Conservation (phyloP, 2,888 invertebrate species). For the Tipula vernalis region DNA sequence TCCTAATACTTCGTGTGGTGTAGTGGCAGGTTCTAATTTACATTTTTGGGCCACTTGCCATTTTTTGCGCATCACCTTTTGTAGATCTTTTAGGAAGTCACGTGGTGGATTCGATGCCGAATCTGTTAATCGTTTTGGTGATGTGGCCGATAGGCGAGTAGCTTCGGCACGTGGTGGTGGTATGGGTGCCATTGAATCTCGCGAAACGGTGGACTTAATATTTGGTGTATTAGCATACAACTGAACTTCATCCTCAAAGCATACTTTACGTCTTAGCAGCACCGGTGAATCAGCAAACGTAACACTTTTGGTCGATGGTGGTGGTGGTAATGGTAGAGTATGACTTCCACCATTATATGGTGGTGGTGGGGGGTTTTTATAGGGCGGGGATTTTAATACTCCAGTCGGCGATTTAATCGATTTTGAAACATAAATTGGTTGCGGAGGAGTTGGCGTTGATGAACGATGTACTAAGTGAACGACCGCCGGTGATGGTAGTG, state of each 20-base stretch:
- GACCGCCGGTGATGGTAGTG: neutral
- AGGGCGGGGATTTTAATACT: slow-evolving; percentile 30
- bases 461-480: neutral
- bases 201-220: slow-evolving; percentile 20
- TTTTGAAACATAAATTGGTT: slow-evolving; percentile 16
- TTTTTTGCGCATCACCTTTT: slow-evolving; percentile 85
- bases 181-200: slow-evolving; percentile 35
- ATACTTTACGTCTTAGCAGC: slow-evolving; percentile 34
- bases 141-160: slow-evolving; percentile 56
- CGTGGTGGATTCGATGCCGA: slow-evolving; percentile 61
- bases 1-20: slow-evolving; percentile 82
- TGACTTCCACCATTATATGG: slow-evolving; percentile 25
- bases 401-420: slow-evolving; percentile 21
- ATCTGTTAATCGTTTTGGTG: slow-evolving; percentile 63
- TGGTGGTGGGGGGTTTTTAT: slow-evolving; percentile 30
- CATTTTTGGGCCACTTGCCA: slow-evolving; percentile 91
- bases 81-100: slow-evolving; percentile 77
- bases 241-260: slow-evolving; percentile 30
- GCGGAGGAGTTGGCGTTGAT: neutral
- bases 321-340: slow-evolving; percentile 14
- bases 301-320: slow-evolving; percentile 27
- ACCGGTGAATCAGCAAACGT: slow-evolving; percentile 36
- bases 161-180: slow-evolving; percentile 67
- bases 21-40: slow-evolving; percentile 73
- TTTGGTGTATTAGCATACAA: slow-evolving; percentile 23